Percentiles rank a stretch among this genome's conserved stretches.
Evolutionary conservation across 2,797 vertebrate genomes (phyloP).

Genomic region (Pelodytes ibericus): DNA sequence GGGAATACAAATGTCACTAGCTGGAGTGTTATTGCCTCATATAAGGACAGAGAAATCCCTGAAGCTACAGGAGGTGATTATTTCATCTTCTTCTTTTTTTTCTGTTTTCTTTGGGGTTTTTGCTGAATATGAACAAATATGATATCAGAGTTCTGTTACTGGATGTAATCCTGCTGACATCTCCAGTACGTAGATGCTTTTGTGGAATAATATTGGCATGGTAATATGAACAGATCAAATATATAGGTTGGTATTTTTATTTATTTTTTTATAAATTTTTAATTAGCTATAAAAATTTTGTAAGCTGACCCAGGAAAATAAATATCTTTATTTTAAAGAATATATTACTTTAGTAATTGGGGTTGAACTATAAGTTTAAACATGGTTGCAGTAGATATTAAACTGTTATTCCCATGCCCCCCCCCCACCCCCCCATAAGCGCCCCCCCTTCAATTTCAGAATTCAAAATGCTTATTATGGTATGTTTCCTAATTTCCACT

Average conservation of each 20-base stretch:
- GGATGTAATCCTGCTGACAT: not conserved
- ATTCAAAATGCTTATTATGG: no score
- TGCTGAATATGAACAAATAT: not conserved
- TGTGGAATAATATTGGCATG: not conserved
- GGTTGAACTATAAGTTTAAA: no score
- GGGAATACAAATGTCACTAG: not conserved
- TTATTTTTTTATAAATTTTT: no score
- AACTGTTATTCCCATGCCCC: no score
- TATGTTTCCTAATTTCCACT: no score
- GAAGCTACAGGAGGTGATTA: not conserved
- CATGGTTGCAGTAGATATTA: no score
- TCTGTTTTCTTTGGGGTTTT: not conserved
- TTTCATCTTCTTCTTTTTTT: not conserved
- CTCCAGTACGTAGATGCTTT: not conserved
- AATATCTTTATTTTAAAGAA: no score
- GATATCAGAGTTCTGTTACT: not conserved
- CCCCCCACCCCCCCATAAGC: no score
- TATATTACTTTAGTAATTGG: no score
- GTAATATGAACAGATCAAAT: not conserved
- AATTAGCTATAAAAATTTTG: no score
- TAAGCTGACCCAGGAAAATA: no score
- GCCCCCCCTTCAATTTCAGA: no score
- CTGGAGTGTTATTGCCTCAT: conserved; percentile 18
- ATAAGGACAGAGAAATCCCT: conserved; percentile 9
- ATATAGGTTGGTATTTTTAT: not conserved